These are phyloP conservation scores for Coleophora deauratella DNA, from an alignment of 2,888 invertebrate species.

Conservation along the genomic window DNA sequence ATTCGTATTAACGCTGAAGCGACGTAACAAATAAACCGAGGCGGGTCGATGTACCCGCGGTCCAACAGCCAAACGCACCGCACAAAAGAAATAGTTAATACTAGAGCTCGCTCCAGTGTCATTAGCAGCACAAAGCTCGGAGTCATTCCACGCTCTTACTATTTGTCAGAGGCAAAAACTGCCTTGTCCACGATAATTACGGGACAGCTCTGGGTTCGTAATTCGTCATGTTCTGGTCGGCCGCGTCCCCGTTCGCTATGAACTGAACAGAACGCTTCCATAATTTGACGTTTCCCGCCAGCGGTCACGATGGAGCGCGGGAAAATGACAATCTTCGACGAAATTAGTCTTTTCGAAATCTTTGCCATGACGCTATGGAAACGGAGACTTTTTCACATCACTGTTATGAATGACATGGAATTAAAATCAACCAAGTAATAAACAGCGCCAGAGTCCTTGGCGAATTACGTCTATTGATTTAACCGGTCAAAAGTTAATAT, in stretches of 20 bases:
- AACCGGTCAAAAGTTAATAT: too few species aligned
- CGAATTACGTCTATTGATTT: too few species aligned
- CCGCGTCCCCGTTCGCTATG: conserved; percentile 35
- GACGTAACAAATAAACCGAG: conserved; percentile 63
- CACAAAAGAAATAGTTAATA: conserved; percentile 72
- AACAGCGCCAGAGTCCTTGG: too few species aligned
- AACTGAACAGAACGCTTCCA: conserved; percentile 51
- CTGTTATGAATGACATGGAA: too few species aligned
- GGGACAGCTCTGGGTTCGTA: conserved; percentile 67
- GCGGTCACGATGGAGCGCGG: conserved; percentile 46
- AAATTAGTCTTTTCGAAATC: too few species aligned
- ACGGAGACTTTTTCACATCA: too few species aligned
- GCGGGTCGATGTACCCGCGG: conserved; percentile 60
- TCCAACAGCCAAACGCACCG: conserved; percentile 47
- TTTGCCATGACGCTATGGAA: too few species aligned
- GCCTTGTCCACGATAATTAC: conserved; percentile 73
- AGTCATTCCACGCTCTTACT: conserved; percentile 68
- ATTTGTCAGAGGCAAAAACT: conserved; percentile 72
- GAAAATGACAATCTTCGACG: conserved; percentile 25
- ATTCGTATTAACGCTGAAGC: conserved; percentile 66
- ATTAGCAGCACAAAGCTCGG: conserved; percentile 69
- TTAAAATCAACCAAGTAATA: too few species aligned
- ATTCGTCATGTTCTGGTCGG: conserved; percentile 73
- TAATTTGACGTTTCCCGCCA: conserved; percentile 69
- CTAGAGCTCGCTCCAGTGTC: conserved; percentile 63